A percentile compares a stretch with the other conserved stretches of the same genome.
phyloP scores from a whole-genome alignment of 1,140 invertebrate species.

The Drosophila ficusphila region DNA sequence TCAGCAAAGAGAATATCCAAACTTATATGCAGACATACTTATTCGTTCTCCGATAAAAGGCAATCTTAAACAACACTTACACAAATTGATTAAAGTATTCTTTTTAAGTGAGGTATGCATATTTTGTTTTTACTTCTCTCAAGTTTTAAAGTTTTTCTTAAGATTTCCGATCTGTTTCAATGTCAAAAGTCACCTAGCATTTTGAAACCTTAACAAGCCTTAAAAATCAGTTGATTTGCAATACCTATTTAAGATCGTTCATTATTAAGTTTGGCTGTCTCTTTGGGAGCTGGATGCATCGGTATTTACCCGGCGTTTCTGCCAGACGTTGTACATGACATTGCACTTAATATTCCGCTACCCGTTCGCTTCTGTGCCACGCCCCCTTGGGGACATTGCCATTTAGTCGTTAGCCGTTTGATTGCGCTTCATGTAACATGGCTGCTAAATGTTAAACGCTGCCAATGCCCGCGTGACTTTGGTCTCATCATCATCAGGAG shows the following conservation, averaged over 20 bases:
- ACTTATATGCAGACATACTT: no score
- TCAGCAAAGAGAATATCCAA: no score
- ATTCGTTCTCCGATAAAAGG: no score
- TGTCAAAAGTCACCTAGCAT: no score
- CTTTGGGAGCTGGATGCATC: conserved; percentile 2
- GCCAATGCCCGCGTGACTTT: conserved; percentile 70
- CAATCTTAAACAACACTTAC: no score
- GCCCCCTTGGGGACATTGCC: conserved; percentile 48
- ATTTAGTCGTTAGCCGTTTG: conserved; percentile 79
- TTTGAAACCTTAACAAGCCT: not conserved
- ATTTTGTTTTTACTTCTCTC: no score
- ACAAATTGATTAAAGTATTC: no score
- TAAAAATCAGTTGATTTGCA: not conserved
- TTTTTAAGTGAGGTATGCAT: no score
- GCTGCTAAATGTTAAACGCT: conserved; percentile 79
- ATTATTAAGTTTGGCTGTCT: conserved; percentile 9
- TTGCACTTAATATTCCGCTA: conserved; percentile 55
- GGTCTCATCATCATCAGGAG: conserved; percentile 51
- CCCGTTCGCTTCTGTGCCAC: conserved; percentile 13
- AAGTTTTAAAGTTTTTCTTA: no score
- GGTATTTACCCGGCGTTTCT: conserved; percentile 6
- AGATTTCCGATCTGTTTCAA: not conserved
- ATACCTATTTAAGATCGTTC: conserved; percentile 18
- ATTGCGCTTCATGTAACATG: conserved; percentile 76
- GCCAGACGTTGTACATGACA: conserved; percentile 46